Base-by-base conservation (phyloP, 2,113 vertebrate genomes). In the Gulo gulo region DNA sequence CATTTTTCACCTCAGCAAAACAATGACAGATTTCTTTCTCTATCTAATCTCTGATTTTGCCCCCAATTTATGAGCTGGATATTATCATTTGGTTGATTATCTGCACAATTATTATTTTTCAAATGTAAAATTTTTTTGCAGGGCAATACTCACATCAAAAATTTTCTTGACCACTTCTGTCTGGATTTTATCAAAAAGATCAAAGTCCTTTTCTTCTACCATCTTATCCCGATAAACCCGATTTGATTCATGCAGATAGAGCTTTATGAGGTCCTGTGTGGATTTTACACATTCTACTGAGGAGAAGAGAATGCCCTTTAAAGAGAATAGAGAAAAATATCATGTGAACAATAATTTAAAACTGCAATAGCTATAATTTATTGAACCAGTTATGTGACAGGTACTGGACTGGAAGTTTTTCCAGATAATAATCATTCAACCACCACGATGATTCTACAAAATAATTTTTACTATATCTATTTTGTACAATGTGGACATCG, bases 151-250 rank as follows among this genome's bases (percentile, higher is more conserved):
- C 97, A 99, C 99, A 2, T 99, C 98, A 29, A 98, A 99, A 96
- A 98, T 99, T 98, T 99, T 99, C 98, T 99, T 99, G 83, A 99
- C 98, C 85, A 98, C 96, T 69, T 99, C 99, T 55, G 76, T 74
- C 97, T 99, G 99, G 90, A 99, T 99, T 98, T 99, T 99, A 98
- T 99, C 99, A 98, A 99, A 99, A 95, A 97, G 80, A 9, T 89
- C 92, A 14, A 99, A 98, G 97, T 99, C 99, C 23, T 73, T 98
- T 88, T 99, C 98, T 79, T 99, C 99, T 67, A 99, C 98, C 99
- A 99, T 99, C 98, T 99, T 99, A 94, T 99, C 99, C 91, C 99
- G 98, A 98, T 99, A 99, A 97, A 99, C 99, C 0, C 99, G 98
- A 95, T 94, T 99, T 24, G 99, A 99, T 98, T 99, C 99, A 0